Evolutionary conservation across 2,888 invertebrate species (phyloP), one percentile per base, ranked within the genome.

Genomic region (Escarpia spicata): DNA sequence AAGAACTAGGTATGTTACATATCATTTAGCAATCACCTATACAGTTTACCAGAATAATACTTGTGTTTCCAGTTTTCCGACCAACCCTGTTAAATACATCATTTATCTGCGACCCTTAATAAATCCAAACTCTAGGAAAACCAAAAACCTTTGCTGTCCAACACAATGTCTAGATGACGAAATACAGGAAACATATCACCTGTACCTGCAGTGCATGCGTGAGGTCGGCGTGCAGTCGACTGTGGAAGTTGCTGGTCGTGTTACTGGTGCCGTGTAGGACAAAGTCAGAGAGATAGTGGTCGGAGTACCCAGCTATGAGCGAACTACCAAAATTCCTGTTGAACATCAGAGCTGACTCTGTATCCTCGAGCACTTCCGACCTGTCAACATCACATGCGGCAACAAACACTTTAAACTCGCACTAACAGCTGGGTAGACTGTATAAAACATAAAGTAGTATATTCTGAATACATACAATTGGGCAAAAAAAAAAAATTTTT

Each of bases 181-280:
- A 37, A 37, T 37, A 37, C 37, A 37, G 37, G 37, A 37, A 12
- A 3, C 52, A 12, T 52, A 12, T 12, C 12, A 12, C 45, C 4
- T 60, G 92, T 93, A 96, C 96, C 95, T 96, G 95, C 4, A 95
- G 94, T 90, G 95, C 94, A 93, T 95, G 94, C 90, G 95, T 94
- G 19, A 97, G 95, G 94, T 96, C 96, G 90, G 94, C 94, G 91
- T 95, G 94, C 90, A 97, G 94, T 92, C 95, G 95, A 10, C 94
- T 94, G 45, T 95, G 94, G 93, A 95, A 96, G 52, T 95, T 93
- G 75, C 75, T 75, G 52, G 52, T 52, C 26, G 94, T 94, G 92
- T 96, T 96, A 15, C 95, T 95, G 0, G 96, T 96, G 0, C 96
- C 97, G 93, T 96, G 96, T 3, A 97, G 95, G 31, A 96, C 96